A percentile compares a stretch with the other conserved stretches of the same genome.
These are phyloP conservation scores for Cerastis leucographa DNA, from an alignment of 2,888 invertebrate genomes.

Conservation along the genomic window DNA sequence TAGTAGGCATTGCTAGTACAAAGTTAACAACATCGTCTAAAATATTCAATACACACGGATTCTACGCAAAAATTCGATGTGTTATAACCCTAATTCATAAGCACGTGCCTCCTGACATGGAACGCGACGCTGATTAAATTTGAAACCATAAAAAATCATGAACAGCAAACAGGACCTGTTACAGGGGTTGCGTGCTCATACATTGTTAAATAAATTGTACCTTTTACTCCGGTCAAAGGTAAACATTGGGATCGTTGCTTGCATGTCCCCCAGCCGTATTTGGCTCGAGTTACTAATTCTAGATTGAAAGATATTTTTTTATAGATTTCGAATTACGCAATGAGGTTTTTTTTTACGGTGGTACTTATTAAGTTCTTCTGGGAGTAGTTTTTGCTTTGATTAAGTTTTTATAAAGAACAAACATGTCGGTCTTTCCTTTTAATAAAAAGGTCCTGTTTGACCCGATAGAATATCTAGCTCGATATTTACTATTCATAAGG, in stretches of 20 bases:
- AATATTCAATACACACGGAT: constrained; percentile 17
- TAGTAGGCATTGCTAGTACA: background rate
- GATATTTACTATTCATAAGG: constrained; percentile 38
- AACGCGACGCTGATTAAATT: constrained; percentile 81
- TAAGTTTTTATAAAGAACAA: constrained; percentile 15
- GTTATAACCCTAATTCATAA: constrained; percentile 63
- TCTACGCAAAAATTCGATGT: constrained; percentile 41
- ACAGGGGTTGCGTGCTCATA: constrained; percentile 67
- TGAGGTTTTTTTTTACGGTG: constrained; percentile 46
- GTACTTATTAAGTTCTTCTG: constrained; percentile 22
- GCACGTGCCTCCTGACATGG: constrained; percentile 69
- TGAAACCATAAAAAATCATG: constrained; percentile 84
- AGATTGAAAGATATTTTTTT: constrained; percentile 67
- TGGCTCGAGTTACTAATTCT: constrained; percentile 57
- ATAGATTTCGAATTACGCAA: constrained; percentile 61
- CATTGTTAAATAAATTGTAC: constrained; percentile 69
- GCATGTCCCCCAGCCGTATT: constrained; percentile 70
- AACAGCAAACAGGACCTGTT: constrained; percentile 65
- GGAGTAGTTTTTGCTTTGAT: constrained; percentile 23
- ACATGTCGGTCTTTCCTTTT: background rate
- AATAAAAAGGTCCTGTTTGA: constrained; percentile 1
- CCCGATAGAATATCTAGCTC: background rate
- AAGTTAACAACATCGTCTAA: background rate
- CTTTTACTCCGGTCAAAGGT: constrained; percentile 65
- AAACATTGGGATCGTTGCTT: constrained; percentile 71